Conservation (phyloP, 2,888 invertebrate species). For the Tenthredo scrophulariae region DNA sequence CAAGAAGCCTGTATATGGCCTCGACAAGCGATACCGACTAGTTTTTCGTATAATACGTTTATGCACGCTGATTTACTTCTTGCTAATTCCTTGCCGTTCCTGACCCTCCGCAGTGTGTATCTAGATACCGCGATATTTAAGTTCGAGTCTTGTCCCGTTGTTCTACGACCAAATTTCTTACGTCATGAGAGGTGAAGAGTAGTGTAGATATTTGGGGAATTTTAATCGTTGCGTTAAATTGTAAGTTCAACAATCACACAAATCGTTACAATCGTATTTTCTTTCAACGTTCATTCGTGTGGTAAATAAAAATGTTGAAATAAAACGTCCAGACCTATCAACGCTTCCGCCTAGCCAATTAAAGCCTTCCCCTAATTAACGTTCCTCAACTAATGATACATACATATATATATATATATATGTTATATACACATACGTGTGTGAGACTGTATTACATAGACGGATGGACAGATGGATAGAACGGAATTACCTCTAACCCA, state of each 20-base stretch:
- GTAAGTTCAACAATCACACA: background rate
- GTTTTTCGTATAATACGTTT: background rate
- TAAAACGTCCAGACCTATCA: background rate
- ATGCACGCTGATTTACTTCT: background rate
- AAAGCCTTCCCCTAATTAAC: slow-evolving; percentile 33
- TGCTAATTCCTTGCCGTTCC: background rate
- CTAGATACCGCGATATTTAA: background rate
- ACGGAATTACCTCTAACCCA: background rate
- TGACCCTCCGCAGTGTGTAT: background rate
- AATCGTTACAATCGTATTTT: background rate
- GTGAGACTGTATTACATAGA: background rate
- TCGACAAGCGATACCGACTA: background rate
- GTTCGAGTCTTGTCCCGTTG: background rate
- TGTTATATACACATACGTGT: background rate
- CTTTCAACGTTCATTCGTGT: background rate
- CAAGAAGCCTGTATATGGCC: background rate
- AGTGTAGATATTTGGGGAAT: no score
- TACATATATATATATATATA: background rate
- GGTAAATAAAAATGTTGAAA: background rate
- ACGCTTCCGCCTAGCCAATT: slow-evolving; percentile 22
- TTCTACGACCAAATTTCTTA: background rate
- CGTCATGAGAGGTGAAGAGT: no score
- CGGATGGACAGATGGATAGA: background rate
- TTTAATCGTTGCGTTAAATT: background rate
- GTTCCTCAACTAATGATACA: slow-evolving; percentile 15